Conservation (phyloP, 2,797 vertebrate species). For the Serranus cabrilla region DNA sequence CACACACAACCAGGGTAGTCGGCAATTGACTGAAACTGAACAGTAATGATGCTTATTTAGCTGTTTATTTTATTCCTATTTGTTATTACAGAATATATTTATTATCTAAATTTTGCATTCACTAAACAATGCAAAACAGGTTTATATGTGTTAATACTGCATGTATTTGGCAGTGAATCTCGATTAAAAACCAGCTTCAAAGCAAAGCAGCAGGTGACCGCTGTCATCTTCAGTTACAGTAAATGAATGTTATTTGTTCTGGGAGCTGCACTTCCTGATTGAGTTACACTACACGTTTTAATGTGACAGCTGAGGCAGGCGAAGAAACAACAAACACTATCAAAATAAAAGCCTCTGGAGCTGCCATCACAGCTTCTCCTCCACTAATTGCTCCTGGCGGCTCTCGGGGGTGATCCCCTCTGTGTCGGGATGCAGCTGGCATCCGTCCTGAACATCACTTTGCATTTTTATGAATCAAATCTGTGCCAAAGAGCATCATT, state of each 20-base stretch:
- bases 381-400: slow-evolving; percentile 22
- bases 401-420: slow-evolving; percentile 8
- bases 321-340: slow-evolving; percentile 21
- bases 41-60: too few relatives aligned
- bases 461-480: slow-evolving; percentile 35
- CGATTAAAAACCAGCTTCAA: neutral
- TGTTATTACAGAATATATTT: slow-evolving; percentile 1
- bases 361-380: neutral
- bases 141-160: too few relatives aligned
- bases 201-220: slow-evolving; percentile 20
- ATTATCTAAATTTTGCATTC: neutral
- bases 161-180: neutral
- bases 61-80: too few relatives aligned
- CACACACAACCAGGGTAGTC: neutral
- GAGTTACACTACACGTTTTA: slow-evolving; percentile 43
- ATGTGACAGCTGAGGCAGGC: slow-evolving; percentile 32
- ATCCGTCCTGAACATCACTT: slow-evolving; percentile 61
- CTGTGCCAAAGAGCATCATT: slow-evolving; percentile 30
- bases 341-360: slow-evolving; percentile 31
- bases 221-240: slow-evolving; percentile 40
- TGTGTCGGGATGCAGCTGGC: slow-evolving; percentile 47
- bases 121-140: neutral
- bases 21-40: too few relatives aligned
- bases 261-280: slow-evolving; percentile 61
- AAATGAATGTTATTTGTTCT: slow-evolving; percentile 9